Evolutionary conservation across 1,140 invertebrate species (phyloP), one percentile per base, ranked within the genome.

Genomic region (Campodea augens): DNA sequence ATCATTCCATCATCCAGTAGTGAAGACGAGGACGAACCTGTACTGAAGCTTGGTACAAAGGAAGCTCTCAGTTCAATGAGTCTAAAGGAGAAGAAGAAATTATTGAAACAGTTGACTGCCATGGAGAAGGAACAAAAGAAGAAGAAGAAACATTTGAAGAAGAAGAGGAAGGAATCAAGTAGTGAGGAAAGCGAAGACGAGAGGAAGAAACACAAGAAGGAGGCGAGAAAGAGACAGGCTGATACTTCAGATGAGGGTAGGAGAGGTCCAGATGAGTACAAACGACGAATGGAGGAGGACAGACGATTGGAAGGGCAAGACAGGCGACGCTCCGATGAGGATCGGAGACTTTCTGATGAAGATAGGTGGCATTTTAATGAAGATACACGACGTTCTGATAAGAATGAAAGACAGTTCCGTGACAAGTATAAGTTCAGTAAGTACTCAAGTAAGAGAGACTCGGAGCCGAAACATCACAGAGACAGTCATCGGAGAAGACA

Each of bases 101-200:
- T n/a, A n/a, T 48, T 42, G 20, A 51, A 37, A 43, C 49, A 51
- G 37, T 36, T 51, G 5, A 45, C 49, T 21, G 50, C 47, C 36
- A 19, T 51, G 20, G 50, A 51, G 44, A 50, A 47, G 36, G 46
- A 42, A 21, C 21, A 29, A 12, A 51, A 46, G 25, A 25, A 15
- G 23, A 46, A 24, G 32, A 41, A 38, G 25, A 51, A 43, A 44
- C 46, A 41, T 38, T 50, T 45, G 27, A 12, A n/a, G 5, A 25
- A 49, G 40, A 49, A 45, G 39, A 39, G 23, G 24, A 45, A 40
- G 40, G 40, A 23, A 12, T 27, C 29, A 36, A 25, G 22, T 7
- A 47, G 38, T 18, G 38, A 21, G 15, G 41, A 50, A 18, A 40
- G 36, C 7, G 45, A 48, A 20, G 20, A 22, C 4, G 20, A 21